Conservation (phyloP, 2,797 vertebrate genomes). For the Podargus strigoides region DNA sequence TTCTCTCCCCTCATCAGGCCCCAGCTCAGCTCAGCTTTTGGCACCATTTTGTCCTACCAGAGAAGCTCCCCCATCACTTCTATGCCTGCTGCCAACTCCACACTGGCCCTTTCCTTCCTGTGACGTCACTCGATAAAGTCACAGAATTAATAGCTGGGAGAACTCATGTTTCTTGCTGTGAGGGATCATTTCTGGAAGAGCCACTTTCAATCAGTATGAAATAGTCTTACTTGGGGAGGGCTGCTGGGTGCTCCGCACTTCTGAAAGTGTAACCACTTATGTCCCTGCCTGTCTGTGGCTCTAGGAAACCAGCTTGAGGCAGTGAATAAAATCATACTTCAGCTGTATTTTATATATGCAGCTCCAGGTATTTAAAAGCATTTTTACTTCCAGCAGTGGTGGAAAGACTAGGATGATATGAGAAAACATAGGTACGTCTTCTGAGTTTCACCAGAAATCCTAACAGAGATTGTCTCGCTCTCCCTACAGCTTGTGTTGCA, state of each 20-base stretch:
- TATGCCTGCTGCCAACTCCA: not conserved
- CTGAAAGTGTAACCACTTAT: too few relatives aligned
- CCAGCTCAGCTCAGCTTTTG: not conserved
- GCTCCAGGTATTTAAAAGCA: not conserved
- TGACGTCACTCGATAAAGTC: not conserved
- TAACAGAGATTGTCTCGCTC: not conserved
- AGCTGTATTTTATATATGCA: not conserved
- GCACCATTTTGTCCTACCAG: not conserved
- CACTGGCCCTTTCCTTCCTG: not conserved
- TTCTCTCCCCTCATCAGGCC: not conserved
- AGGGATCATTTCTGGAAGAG: not conserved
- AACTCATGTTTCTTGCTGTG: not conserved
- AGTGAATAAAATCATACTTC: not conserved
- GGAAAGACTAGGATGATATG: not conserved
- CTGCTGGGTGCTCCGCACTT: not conserved
- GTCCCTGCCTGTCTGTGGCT: not conserved
- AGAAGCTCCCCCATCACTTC: not conserved
- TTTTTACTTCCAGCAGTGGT: not conserved
- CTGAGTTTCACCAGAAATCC: not conserved
- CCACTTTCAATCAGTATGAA: not conserved
- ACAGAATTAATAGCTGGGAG: not conserved
- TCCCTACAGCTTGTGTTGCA: not conserved
- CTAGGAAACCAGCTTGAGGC: not conserved
- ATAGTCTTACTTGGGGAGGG: not conserved
- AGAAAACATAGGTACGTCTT: not conserved